phyloP scores from a whole-genome alignment of 1,140 invertebrate species.

The Mercenaria mercenaria region DNA sequence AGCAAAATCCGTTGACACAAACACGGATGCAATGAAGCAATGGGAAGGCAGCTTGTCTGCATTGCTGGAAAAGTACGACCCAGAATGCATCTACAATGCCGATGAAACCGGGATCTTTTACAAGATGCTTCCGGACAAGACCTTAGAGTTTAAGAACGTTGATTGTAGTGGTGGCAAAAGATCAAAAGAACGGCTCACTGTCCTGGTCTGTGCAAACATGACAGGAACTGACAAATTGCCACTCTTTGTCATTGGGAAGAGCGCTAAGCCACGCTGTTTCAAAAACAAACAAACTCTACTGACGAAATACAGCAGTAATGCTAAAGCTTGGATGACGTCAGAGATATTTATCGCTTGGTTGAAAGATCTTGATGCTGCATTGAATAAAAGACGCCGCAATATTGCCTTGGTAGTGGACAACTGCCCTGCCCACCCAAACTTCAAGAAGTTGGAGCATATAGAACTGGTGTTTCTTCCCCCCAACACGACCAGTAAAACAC shows the following conservation, averaged over 20 bases:
- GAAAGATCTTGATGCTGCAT: neutral
- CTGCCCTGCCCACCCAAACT: neutral
- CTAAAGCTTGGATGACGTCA: neutral
- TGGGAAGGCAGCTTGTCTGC: too few relatives aligned
- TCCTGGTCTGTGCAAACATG: conserved; percentile 80
- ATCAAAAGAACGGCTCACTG: conserved; percentile 85
- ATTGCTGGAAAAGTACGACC: too few relatives aligned
- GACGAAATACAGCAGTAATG: neutral
- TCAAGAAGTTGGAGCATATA: conserved; percentile 4
- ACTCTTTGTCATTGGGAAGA: neutral
- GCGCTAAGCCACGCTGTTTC: conserved; percentile 25
- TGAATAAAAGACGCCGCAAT: neutral
- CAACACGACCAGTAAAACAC: conserved; percentile 60
- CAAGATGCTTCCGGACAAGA: conserved; percentile 52
- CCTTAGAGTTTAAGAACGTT: conserved; percentile 37
- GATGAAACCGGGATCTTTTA: conserved; percentile 71
- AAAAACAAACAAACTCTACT: conserved; percentile 36
- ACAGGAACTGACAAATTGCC: conserved; percentile 26
- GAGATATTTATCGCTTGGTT: conserved; percentile 27
- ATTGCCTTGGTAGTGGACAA: conserved; percentile 51
- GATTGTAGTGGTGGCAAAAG: conserved; percentile 78
- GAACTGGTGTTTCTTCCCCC: conserved; percentile 28
- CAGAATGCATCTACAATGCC: neutral
- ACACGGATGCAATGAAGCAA: neutral
- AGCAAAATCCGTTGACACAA: neutral